Conservation (phyloP, 1,140 invertebrate species). For the Cotesia vestalis region DNA sequence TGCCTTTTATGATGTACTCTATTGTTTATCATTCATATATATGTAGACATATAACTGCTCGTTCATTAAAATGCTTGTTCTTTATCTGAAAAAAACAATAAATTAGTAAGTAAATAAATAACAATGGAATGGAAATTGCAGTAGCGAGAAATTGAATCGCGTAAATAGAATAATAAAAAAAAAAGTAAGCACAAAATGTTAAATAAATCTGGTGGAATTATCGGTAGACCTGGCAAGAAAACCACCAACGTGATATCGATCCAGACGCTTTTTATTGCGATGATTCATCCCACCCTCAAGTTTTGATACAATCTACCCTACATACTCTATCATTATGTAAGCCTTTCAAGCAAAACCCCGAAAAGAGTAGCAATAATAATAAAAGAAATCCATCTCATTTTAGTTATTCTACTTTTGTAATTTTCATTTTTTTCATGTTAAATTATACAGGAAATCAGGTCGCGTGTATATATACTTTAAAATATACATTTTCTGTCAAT, state of each 20-base stretch:
- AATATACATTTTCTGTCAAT: conserved; percentile 9
- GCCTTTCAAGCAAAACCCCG: neutral
- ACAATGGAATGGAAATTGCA: too few relatives aligned
- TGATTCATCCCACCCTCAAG: conserved; percentile 28
- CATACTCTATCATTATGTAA: neutral
- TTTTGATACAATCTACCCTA: conserved; percentile 14
- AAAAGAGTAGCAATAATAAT: neutral
- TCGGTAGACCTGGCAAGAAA: neutral
- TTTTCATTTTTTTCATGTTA: neutral
- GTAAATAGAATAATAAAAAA: neutral
- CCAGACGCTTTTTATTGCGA: conserved; percentile 26
- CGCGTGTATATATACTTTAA: neutral
- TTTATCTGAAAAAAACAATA: too few relatives aligned
- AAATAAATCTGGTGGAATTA: conserved; percentile 2
- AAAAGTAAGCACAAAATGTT: neutral
- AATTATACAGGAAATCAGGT: conserved; percentile 8
- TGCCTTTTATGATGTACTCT: neutral
- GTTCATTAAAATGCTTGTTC: neutral
- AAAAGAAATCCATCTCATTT: neutral
- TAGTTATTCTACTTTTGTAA: neutral
- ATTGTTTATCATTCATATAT: too few relatives aligned
- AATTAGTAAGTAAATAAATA: too few relatives aligned
- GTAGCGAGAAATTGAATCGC: too few relatives aligned
- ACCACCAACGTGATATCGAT: conserved; percentile 28
- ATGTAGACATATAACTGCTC: too few relatives aligned